These are phyloP conservation scores for Oreochromis tanganicae DNA, from an alignment of 2,113 vertebrate genomes.

Conservation along the genomic window DNA sequence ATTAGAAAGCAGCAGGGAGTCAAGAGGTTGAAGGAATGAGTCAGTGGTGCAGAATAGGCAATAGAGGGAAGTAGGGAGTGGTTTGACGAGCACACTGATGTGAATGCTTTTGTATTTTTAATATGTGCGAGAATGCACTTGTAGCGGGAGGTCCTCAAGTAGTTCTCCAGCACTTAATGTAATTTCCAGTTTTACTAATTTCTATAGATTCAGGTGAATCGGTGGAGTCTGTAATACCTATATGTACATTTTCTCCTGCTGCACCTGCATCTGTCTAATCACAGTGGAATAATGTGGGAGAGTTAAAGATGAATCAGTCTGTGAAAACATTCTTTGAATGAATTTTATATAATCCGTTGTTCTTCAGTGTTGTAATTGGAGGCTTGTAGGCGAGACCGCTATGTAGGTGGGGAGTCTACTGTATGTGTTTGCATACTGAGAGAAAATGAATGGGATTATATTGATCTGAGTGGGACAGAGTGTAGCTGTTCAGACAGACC, in stretches of 20 bases:
- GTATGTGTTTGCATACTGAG: background rate
- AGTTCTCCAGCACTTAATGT: background rate
- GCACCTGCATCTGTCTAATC: background rate
- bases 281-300: conserved; percentile 6
- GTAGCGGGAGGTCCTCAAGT: background rate
- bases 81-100: background rate
- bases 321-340: conserved; percentile 28
- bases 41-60: conserved; percentile 23
- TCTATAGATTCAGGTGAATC: background rate
- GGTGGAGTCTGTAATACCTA: background rate
- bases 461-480: conserved; percentile 22
- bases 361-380: conserved; percentile 11
- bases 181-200: background rate
- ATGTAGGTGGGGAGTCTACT: conserved; percentile 7
- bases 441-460: conserved; percentile 13
- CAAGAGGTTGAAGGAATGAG: conserved; percentile 23
- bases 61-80: conserved; percentile 24
- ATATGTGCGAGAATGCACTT: background rate
- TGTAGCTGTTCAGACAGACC: background rate
- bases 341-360: conserved; percentile 14
- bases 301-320: conserved; percentile 23
- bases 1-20: background rate
- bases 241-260: background rate
- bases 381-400: conserved; percentile 13
- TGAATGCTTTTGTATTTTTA: conserved; percentile 9